phyloP scores from a whole-genome alignment of 1,140 invertebrate genomes.

The Aphis gossypii region DNA sequence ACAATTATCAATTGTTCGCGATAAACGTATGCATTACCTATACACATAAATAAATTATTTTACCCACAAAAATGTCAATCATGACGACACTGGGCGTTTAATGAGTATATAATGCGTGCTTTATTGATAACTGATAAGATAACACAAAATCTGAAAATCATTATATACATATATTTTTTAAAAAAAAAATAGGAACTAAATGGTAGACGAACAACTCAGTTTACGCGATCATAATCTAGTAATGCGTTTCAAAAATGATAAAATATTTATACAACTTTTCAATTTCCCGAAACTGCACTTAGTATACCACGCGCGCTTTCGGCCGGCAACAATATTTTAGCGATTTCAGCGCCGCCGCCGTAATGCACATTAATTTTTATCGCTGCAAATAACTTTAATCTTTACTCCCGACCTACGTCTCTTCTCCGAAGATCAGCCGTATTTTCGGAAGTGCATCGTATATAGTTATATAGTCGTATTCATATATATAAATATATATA shows the following conservation, averaged over 20 bases:
- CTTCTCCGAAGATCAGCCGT: not conserved
- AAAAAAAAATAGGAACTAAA: too few species aligned
- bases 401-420: not conserved
- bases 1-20: not conserved
- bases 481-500: not conserved
- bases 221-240: constrained; percentile 1
- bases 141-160: too few species aligned
- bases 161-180: not conserved
- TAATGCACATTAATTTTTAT: constrained; percentile 39
- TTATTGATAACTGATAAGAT: not conserved
- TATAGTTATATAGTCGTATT: not conserved
- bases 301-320: not conserved
- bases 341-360: not conserved
- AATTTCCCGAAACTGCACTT: constrained; percentile 20
- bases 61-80: not conserved
- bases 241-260: constrained; percentile 20
- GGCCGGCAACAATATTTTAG: constrained; percentile 14
- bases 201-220: not conserved
- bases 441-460: constrained; percentile 12
- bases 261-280: constrained; percentile 50
- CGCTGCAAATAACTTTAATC: not conserved
- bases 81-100: not conserved
- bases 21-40: not conserved
- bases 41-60: not conserved
- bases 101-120: not conserved